Evolutionary conservation across 2,797 vertebrate genomes (phyloP).

Genomic region (Pantherophis vulpinus): DNA sequence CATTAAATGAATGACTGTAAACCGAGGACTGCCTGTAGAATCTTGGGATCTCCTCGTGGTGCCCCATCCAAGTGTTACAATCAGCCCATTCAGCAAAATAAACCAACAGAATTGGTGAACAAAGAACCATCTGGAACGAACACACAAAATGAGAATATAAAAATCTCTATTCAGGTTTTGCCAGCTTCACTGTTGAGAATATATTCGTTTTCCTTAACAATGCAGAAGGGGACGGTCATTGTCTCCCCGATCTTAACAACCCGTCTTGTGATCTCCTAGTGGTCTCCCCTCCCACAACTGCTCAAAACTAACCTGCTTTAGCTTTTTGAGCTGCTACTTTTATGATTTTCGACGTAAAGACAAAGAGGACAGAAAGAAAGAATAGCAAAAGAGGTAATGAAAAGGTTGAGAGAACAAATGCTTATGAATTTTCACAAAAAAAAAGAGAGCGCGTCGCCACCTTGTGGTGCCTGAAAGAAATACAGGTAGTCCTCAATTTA

Average conservation of each 20-base stretch:
- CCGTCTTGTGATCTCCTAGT: neutral
- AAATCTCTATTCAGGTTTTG: neutral
- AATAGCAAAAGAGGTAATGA: neutral
- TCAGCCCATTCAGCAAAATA: neutral
- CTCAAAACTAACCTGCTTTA: neutral
- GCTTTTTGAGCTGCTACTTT: neutral
- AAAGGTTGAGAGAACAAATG: neutral
- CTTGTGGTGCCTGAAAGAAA: neutral
- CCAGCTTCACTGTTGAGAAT: neutral
- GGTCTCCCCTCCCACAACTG: neutral
- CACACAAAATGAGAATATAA: neutral
- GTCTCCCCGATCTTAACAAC: neutral
- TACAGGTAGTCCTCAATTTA: neutral
- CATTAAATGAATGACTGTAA: neutral
- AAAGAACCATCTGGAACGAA: neutral
- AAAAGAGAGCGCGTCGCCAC: neutral
- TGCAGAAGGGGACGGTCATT: neutral
- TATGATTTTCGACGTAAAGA: fast-evolving
- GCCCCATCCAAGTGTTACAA: neutral
- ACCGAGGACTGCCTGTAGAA: neutral
- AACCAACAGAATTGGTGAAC: no score
- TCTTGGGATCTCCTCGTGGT: neutral
- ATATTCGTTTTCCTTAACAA: neutral
- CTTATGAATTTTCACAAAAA: neutral
- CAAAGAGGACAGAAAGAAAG: neutral